Evolutionary conservation across 1,140 invertebrate genomes (phyloP), one percentile per base, ranked within the genome.

Genomic region (Drosophila ercepeae): DNA sequence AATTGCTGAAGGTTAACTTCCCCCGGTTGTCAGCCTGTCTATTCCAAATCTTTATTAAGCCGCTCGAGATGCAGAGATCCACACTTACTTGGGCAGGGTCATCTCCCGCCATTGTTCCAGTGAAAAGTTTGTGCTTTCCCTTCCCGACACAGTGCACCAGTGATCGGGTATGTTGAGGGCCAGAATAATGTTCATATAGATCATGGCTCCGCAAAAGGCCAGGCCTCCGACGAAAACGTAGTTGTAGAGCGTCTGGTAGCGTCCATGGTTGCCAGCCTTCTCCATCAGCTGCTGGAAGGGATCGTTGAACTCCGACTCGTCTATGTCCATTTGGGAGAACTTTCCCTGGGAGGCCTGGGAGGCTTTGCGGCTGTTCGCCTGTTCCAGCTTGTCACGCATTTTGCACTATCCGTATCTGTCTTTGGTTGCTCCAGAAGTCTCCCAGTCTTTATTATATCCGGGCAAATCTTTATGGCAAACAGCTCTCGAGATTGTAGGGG

Each of bases 121-220:
- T 0, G 92, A 90, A 18, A 91, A 91, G 73, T 93, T 93, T 2
- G 92, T 91, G 1, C 73, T 54, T 21, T 92, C 91, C 23, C 91
- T 78, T 14, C 93, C 92, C 0, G 93, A 91, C 9, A 93, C 92
- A 27, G 91, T 81, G 63, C 93, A 94, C 93, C 93, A 93, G 57
- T 94, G 93, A 32, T 93, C 92, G 0, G 93, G 93, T 57, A 92
- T 89, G 11, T 92, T 90, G 23, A 93, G 77, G 1, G 92, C 92
- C 65, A 94, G 81, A 16, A 93, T 91, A 5, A 93, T 88, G 55
- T 93, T 93, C 79, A 92, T 91, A 57, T 92, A 92, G 13, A 90
- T 76, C 91, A 93, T 91, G 14, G 92, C 89, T 0, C 86, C 84
- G 16, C 89, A 74, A 3, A 90, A 58, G 2, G 91, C 61, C 21